phyloP scores from a whole-genome alignment of 1,140 invertebrate genomes.

The Pseudobourletiella spinata region DNA sequence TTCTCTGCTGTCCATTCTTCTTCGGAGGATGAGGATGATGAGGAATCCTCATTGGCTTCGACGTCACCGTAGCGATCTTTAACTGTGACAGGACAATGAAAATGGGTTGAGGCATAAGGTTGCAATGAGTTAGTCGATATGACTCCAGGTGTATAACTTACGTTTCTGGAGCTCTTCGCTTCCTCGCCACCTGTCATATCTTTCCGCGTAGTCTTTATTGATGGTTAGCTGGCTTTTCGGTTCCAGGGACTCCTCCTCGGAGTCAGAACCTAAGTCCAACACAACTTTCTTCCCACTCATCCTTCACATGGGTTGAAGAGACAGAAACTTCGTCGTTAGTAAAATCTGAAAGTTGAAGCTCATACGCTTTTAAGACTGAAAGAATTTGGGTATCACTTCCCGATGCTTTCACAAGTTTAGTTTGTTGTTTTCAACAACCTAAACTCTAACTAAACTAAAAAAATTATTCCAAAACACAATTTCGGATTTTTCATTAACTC shows the following conservation, averaged over 20 bases:
- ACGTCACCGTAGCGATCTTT: slow-evolving; percentile 60
- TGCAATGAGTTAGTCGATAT: background rate
- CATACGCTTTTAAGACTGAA: too few species aligned
- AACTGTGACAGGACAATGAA: slow-evolving; percentile 46
- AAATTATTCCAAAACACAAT: too few species aligned
- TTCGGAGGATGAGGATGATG: slow-evolving; percentile 46
- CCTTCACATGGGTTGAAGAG: too few species aligned
- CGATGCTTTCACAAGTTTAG: too few species aligned
- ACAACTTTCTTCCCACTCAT: too few species aligned
- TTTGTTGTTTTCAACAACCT: too few species aligned
- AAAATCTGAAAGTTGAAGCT: too few species aligned
- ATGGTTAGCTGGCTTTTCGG: slow-evolving; percentile 40
- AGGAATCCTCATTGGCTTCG: slow-evolving; percentile 39
- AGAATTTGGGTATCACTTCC: too few species aligned
- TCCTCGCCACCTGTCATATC: slow-evolving; percentile 47
- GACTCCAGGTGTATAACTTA: slow-evolving; percentile 38
- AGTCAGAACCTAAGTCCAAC: background rate
- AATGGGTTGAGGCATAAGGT: background rate
- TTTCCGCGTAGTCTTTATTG: slow-evolving; percentile 46
- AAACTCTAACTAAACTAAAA: too few species aligned
- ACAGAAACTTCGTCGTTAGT: too few species aligned
- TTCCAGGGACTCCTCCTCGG: slow-evolving; percentile 17
- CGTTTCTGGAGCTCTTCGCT: slow-evolving; percentile 49
- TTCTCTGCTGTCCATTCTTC: slow-evolving; percentile 55
- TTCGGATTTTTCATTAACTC: too few species aligned